Base-by-base conservation (phyloP, 1,140 invertebrate species). In the Papilio glaucus region DNA sequence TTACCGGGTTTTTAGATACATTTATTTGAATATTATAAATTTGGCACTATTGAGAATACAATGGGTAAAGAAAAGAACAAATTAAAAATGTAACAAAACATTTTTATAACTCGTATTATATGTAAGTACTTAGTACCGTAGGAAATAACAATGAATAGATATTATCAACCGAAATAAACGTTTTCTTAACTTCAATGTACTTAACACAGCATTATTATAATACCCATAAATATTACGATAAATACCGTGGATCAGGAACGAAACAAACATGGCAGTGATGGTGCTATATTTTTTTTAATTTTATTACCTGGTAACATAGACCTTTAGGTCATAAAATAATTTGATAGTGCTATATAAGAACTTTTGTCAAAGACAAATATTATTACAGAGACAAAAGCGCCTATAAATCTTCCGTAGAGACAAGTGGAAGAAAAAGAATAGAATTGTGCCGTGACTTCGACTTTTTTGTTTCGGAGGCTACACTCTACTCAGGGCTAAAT, bases 221-320 rank as follows among this genome's bases (percentile, higher is more conserved):
- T 10, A 49, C n/a, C 1, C 15, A 18, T 1, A 15, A 18, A n/a
- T n/a, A 10, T 21, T 57, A 57, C 49, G 21, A 57, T 18, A 57
- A 57, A 24, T 24, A 57, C 24, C 21, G 24, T 57, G 10, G 12
- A 9, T 24, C 21, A 10, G 45, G 10, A 57, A 57, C 9, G 18
- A 53, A 21, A 18, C 15, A 9, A 49, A 18, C 10, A 57, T 57
- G 49, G 49, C 49, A 57, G 49, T 57, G 49, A 57, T 57, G 9
- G 21, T 57, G 10, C 18, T 33, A 33, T 33, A 33, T 6, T 33
- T 33, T 33, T 33, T 3, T 33, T n/a, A n/a, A n/a, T n/a, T n/a
- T n/a, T n/a, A n/a, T n/a, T n/a, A n/a, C n/a, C n/a, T n/a, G n/a
- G n/a, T n/a, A n/a, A n/a, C n/a, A n/a, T n/a, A n/a, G n/a, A n/a